These are phyloP conservation scores for Lophochroa leadbeateri DNA, from an alignment of 2,113 vertebrate genomes.

Conservation along the genomic window DNA sequence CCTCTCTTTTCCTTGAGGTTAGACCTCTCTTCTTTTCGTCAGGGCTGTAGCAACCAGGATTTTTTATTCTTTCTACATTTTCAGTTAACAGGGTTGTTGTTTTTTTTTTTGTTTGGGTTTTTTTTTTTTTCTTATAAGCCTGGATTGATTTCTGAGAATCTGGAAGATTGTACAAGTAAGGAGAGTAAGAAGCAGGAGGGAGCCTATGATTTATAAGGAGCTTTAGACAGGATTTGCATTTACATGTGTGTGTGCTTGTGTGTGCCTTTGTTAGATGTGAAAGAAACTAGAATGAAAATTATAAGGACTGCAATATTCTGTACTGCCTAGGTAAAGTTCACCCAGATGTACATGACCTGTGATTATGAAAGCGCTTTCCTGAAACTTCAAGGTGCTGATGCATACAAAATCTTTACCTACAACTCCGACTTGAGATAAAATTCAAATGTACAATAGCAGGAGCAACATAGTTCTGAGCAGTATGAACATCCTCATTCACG, in stretches of 20 bases:
- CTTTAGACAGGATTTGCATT: neutral
- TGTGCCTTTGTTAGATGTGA: neutral
- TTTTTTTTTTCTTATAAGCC: neutral
- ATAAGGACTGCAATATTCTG: neutral
- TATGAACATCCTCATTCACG: neutral
- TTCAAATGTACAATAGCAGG: neutral
- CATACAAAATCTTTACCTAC: neutral
- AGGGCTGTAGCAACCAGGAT: neutral
- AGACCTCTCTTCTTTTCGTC: neutral
- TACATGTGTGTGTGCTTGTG: accelerated
- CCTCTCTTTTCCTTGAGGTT: slow-evolving; percentile 43
- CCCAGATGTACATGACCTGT: neutral
- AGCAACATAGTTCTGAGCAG: neutral
- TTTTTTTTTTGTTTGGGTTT: no score
- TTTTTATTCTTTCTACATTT: neutral
- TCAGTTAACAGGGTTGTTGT: neutral
- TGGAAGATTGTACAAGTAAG: neutral
- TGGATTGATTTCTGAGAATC: neutral
- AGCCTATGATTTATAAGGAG: neutral
- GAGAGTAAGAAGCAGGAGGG: neutral
- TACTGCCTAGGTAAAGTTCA: neutral
- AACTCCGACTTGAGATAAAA: neutral
- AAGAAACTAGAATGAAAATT: neutral
- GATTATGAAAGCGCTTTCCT: neutral
- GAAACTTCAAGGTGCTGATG: neutral